These are phyloP conservation scores for Galago senegalensis DNA, from an alignment of 2,797 vertebrate genomes.

Conservation along the genomic window DNA sequence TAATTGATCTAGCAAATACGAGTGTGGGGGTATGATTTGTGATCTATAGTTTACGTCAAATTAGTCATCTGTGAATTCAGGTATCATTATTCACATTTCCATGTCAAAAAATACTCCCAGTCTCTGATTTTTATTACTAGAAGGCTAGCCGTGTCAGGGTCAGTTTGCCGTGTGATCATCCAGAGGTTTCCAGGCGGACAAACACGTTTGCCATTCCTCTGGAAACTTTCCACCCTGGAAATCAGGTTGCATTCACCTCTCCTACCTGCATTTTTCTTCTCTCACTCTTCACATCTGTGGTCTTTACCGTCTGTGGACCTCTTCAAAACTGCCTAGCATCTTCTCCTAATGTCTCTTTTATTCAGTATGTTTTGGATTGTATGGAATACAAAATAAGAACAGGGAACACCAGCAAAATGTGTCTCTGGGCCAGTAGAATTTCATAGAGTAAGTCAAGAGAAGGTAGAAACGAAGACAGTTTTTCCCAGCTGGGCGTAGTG, in stretches of 20 bases:
- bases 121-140: neutral
- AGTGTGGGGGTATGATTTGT: neutral
- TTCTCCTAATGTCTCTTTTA: neutral
- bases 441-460: neutral
- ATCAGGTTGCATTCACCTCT: neutral
- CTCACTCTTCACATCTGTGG: neutral
- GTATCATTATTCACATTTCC: neutral
- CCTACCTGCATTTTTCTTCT: neutral
- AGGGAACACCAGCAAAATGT: neutral
- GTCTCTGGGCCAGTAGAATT: neutral
- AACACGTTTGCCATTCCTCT: neutral
- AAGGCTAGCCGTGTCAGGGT: neutral
- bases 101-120: neutral
- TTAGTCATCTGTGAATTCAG: neutral
- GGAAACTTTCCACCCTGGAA: neutral
- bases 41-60: neutral
- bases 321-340: neutral
- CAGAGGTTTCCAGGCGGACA: neutral
- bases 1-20: neutral
- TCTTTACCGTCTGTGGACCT: neutral
- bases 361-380: neutral
- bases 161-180: neutral
- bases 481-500: neutral
- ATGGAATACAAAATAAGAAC: neutral
- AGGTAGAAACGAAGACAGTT: neutral